phyloP scores from a whole-genome alignment of 2,797 vertebrate genomes.

The Prunella strophiata region DNA sequence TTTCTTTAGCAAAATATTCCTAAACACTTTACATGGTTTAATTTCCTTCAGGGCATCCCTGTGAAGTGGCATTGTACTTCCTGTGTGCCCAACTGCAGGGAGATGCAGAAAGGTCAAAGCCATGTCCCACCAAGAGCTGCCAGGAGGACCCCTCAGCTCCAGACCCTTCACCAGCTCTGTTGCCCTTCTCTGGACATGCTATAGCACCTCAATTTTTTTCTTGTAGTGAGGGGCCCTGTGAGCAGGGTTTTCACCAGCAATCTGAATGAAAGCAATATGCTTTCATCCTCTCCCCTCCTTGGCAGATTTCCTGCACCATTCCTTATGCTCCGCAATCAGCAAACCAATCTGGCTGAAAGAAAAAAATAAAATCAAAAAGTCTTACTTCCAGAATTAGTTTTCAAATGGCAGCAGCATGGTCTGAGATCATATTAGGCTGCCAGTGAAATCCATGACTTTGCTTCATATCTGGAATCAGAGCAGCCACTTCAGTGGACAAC shows the following conservation, averaged over 20 bases:
- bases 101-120: neutral
- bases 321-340: neutral
- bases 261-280: neutral
- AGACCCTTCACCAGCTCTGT: neutral
- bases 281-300: neutral
- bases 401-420: neutral
- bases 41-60: neutral
- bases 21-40: neutral
- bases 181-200: neutral
- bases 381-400: constrained; percentile 9
- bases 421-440: neutral
- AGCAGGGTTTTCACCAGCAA: neutral
- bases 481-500: neutral
- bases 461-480: neutral
- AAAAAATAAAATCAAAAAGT: neutral
- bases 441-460: accelerated
- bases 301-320: neutral
- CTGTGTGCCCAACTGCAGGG: accelerated
- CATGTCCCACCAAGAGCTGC: accelerated
- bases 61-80: accelerated
- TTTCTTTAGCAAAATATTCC: constrained; percentile 3
- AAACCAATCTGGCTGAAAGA: neutral
- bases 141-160: neutral
- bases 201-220: neutral
- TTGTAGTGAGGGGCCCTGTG: neutral